Conservation (phyloP, 2,888 invertebrate species). For the Dasysyrphus tricinctus region DNA sequence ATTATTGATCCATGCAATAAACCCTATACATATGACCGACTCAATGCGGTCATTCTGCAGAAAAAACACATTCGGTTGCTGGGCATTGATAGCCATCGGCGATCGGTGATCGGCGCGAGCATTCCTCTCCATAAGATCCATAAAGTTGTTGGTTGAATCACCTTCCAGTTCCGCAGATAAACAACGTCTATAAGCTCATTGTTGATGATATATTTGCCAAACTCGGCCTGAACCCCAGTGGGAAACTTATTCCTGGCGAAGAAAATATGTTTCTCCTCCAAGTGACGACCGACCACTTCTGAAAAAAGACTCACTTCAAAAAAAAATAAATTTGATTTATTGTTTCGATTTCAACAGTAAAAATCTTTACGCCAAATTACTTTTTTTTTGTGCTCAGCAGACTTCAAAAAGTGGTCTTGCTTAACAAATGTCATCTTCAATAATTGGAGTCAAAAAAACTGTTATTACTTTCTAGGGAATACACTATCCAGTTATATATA, state of each 20-base stretch:
- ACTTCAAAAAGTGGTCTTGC: no score
- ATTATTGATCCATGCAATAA: constrained; percentile 97
- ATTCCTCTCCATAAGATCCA: constrained; percentile 85
- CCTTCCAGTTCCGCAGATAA: constrained; percentile 89
- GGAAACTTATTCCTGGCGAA: constrained; percentile 85
- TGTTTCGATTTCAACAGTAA: no score
- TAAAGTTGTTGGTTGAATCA: constrained; percentile 87
- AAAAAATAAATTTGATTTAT: no score
- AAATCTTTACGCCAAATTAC: no score
- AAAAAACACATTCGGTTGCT: constrained; percentile 85
- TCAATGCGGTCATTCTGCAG: constrained; percentile 90
- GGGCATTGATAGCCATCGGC: constrained; percentile 90
- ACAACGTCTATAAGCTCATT: constrained; percentile 88
- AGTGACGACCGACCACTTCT: constrained; percentile 86
- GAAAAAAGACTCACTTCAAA: no score
- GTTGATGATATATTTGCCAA: constrained; percentile 86
- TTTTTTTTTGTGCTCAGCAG: no score
- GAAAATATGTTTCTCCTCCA: constrained; percentile 87
- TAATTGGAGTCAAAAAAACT: no score
- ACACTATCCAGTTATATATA: no score
- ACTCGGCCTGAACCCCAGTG: constrained; percentile 87
- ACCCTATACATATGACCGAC: constrained; percentile 89
- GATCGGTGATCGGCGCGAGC: no score
- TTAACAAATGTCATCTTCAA: no score
- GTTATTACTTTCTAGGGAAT: no score